phyloP scores from a whole-genome alignment of 2,888 invertebrate genomes.

The Pantelozetes paolii region DNA sequence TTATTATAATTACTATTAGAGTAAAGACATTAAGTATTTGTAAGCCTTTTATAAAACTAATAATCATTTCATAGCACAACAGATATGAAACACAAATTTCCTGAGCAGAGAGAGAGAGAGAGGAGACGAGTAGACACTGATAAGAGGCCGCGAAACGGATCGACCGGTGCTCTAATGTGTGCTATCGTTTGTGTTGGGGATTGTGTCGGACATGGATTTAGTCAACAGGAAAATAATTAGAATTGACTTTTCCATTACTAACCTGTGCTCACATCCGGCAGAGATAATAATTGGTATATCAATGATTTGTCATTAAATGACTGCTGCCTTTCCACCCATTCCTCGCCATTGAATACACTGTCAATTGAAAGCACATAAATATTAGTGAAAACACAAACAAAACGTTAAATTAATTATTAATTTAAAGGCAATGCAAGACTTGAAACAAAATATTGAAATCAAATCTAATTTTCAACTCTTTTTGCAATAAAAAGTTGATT shows the following conservation, averaged over 20 bases:
- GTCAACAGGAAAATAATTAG: conserved; percentile 37
- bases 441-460: too few species aligned
- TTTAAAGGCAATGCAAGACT: too few species aligned
- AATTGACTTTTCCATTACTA: conserved; percentile 22
- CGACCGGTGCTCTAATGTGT: neutral
- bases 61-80: neutral
- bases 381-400: too few species aligned
- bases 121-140: neutral
- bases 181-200: neutral
- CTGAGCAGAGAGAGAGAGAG: neutral
- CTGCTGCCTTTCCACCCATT: conserved; percentile 4
- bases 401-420: too few species aligned
- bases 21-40: neutral
- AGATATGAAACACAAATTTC: neutral
- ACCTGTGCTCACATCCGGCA: conserved; percentile 37
- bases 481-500: too few species aligned
- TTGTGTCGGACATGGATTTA: conserved; percentile 27
- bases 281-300: conserved; percentile 35
- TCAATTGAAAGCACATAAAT: neutral
- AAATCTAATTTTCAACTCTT: too few species aligned
- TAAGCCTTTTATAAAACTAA: neutral
- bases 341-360: neutral
- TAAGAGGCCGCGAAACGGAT: neutral
- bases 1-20: neutral
- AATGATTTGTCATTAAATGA: conserved; percentile 30